Evolutionary conservation across 2,888 invertebrate genomes (phyloP), one percentile per base, ranked within the genome.

Genomic region (Pecten maximus): DNA sequence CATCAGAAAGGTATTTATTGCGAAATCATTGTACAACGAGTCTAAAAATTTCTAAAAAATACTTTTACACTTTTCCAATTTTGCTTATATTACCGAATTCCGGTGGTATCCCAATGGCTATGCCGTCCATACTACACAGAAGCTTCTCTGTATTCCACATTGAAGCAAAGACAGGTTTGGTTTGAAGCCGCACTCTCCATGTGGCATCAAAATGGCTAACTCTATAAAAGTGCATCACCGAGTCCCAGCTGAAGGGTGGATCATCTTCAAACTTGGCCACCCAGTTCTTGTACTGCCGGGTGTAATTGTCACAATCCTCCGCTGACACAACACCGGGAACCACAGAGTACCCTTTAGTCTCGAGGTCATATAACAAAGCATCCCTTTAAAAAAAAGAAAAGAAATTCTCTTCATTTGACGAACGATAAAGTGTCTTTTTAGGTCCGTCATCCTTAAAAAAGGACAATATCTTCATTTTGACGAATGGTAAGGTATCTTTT

Each of bases 81-180:
- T n/a, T n/a, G n/a, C n/a, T n/a, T n/a, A n/a, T n/a, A 40, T 89
- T 90, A 89, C 90, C 91, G 54, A 88, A 8, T 91, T 95, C 95
- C 0, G 95, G 95, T 10, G 95, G 95, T 12, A 93, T 92, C 0
- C 94, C 94, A 23, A 95, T 94, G 0, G 94, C 93, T 15, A 95
- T 92, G 19, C 94, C 95, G 88, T 95, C 95, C 88, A 94, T 90
- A 91, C 95, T 95, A 3, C 94, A 93, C n/a, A 94, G 90, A 3
- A 95, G 92, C 88, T 95, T 95, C 0, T 94, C 93, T 15, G 95
- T 95, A 12, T 93, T 93, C 95, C 95, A 95, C 1, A 95, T 16
- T 10, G 91, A 90, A 4, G 93, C 92, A 92, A 95, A 95, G 0
- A 95, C 94, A 0, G 89, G 87, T 60, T 94, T 94, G 12, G 91